A percentile compares a stretch with the other conserved stretches of the same genome.
Conservation (phyloP, 2,888 invertebrate species). For the Pheosia tremula region DNA sequence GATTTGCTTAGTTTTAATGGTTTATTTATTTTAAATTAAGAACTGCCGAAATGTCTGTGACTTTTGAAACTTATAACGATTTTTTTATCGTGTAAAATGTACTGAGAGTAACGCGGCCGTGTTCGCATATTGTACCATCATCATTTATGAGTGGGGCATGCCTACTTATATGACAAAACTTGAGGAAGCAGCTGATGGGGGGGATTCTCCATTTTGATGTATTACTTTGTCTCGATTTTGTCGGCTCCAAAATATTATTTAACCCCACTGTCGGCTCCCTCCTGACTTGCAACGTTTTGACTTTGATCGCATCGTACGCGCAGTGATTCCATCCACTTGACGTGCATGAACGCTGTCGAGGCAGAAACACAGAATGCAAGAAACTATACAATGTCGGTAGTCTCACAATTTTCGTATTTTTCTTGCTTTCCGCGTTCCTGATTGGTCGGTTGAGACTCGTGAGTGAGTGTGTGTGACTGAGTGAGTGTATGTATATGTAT, state of each 20-base stretch:
- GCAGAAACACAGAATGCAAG: slow-evolving; percentile 26
- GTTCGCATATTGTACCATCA: slow-evolving; percentile 9
- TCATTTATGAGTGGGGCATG: too few species aligned
- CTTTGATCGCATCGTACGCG: slow-evolving; percentile 13
- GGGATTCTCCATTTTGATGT: slow-evolving; percentile 40
- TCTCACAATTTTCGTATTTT: slow-evolving; percentile 23
- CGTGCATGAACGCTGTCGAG: slow-evolving; percentile 22
- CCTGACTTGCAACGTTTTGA: slow-evolving; percentile 21
- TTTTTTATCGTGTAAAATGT: neutral
- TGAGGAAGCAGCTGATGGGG: slow-evolving; percentile 30
- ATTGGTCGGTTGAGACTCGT: slow-evolving; percentile 36
- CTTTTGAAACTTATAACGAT: neutral
- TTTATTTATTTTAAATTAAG: slow-evolving; percentile 7
- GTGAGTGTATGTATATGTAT: slow-evolving; percentile 42
- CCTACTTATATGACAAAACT: slow-evolving; percentile 4
- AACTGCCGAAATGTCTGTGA: neutral
- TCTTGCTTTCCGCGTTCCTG: slow-evolving; percentile 30
- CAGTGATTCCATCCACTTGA: slow-evolving; percentile 13
- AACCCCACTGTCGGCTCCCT: slow-evolving; percentile 54
- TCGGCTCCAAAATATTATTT: slow-evolving; percentile 47
- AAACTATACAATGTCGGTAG: slow-evolving; percentile 21
- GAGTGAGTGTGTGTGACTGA: slow-evolving; percentile 27
- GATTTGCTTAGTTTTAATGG: slow-evolving; percentile 8
- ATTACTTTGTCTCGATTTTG: slow-evolving; percentile 40
- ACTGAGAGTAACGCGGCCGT: slow-evolving; percentile 14